Evolutionary conservation across 2,113 vertebrate genomes (phyloP).

Genomic region (Patagioenas fasciata): DNA sequence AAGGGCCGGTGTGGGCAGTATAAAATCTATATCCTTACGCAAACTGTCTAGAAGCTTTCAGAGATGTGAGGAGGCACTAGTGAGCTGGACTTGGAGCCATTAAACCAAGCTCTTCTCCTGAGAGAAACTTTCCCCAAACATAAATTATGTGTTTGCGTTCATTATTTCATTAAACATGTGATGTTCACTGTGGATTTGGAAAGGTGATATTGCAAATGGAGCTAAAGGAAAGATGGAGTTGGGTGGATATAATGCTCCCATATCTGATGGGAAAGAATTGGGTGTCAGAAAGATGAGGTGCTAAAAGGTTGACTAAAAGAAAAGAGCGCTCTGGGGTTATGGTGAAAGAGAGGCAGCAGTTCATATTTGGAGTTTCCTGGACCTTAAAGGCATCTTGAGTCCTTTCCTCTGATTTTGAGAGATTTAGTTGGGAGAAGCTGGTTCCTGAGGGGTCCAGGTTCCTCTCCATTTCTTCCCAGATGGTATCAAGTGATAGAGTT

Average conservation of each 20-base stretch:
- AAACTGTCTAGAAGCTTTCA: neutral
- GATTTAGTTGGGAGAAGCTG: neutral
- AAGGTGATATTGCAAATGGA: neutral
- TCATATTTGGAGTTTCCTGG: neutral
- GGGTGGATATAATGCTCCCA: accelerated
- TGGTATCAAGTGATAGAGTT: neutral
- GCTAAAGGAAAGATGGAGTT: neutral
- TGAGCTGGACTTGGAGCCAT: neutral
- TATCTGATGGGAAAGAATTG: neutral
- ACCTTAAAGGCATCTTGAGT: neutral
- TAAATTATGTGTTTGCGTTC: neutral
- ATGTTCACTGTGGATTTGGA: neutral
- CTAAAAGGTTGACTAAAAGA: neutral
- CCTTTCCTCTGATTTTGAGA: neutral
- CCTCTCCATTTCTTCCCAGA: neutral
- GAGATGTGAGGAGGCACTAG: neutral
- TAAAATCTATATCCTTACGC: neutral
- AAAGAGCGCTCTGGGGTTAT: neutral
- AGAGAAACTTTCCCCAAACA: neutral
- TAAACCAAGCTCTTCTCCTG: neutral
- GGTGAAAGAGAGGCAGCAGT: neutral
- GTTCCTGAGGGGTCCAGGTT: neutral
- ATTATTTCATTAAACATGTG: neutral
- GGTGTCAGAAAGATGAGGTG: neutral
- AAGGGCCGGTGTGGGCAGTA: neutral